These are phyloP conservation scores for Trichogramma evanescens DNA, from an alignment of 2,888 invertebrate genomes.

Conservation along the genomic window DNA sequence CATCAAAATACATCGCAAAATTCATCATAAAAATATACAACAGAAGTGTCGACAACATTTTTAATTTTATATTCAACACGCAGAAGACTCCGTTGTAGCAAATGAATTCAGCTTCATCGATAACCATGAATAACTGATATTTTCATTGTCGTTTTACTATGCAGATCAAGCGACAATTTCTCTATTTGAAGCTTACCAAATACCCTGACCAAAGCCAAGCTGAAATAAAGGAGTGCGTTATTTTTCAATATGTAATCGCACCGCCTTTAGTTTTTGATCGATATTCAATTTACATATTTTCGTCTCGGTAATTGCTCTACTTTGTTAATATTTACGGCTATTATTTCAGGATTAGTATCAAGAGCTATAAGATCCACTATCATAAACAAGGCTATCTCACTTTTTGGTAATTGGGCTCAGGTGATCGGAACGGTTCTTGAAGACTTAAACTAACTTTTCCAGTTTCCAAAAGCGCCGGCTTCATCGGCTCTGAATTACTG, in stretches of 20 bases:
- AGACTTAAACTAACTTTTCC: constrained; percentile 33
- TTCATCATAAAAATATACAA: too few relatives aligned
- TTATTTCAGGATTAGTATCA: too few relatives aligned
- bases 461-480: constrained; percentile 28
- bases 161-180: neutral
- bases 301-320: too few relatives aligned
- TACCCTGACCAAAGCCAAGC: constrained; percentile 22
- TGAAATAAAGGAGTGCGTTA: constrained; percentile 19
- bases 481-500: constrained; percentile 27
- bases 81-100: too few relatives aligned
- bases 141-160: neutral
- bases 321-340: too few relatives aligned
- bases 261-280: too few relatives aligned
- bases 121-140: neutral
- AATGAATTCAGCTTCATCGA: neutral
- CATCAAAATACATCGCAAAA: neutral
- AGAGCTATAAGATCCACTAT: too few relatives aligned
- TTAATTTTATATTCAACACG: too few relatives aligned
- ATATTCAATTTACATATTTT: too few relatives aligned
- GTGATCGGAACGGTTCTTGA: constrained; percentile 30
- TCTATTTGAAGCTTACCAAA: constrained; percentile 17
- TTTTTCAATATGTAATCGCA: too few relatives aligned
- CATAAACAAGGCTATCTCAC: constrained; percentile 24
- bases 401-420: constrained; percentile 31
- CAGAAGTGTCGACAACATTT: too few relatives aligned